A percentile compares a stretch with the other conserved stretches of the same genome.
These are phyloP conservation scores for Gambusia holbrooki DNA, from an alignment of 2,113 vertebrate species.

Conservation along the genomic window DNA sequence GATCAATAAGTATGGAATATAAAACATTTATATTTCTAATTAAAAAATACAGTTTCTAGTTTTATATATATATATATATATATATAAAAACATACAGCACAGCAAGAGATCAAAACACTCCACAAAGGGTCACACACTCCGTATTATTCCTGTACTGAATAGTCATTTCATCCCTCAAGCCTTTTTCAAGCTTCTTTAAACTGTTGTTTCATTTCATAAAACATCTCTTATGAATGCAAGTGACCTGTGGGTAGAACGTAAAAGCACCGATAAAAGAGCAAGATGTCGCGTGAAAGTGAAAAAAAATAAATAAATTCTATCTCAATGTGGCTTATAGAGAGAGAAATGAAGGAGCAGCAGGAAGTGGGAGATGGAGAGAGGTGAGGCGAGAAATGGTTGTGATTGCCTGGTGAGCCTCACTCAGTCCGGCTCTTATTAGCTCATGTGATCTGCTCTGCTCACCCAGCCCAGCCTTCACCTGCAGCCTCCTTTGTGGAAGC, in stretches of 20 bases:
- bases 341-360: slow-evolving; percentile 23
- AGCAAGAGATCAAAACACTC: not conserved
- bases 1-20: too few species aligned
- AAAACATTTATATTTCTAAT: too few species aligned
- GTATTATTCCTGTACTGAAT: not conserved
- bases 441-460: slow-evolving; percentile 31
- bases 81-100: not conserved
- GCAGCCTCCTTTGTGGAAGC: slow-evolving; percentile 7
- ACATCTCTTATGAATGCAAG: not conserved
- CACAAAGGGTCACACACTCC: not conserved
- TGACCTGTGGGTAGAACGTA: not conserved
- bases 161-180: not conserved
- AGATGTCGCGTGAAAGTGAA: not conserved
- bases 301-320: not conserved
- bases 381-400: slow-evolving; percentile 53
- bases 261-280: not conserved
- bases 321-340: not conserved
- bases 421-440: slow-evolving; percentile 56
- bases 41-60: too few species aligned
- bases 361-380: slow-evolving; percentile 34
- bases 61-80: not conserved
- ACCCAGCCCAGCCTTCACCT: slow-evolving; percentile 17
- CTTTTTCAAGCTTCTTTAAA: not conserved
- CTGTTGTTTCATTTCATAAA: slow-evolving; percentile 3
- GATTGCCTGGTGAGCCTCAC: slow-evolving; percentile 50